Evolutionary conservation across 2,888 invertebrate species (phyloP), one percentile per base, ranked within the genome.

Genomic region (Vesta saturnalis): DNA sequence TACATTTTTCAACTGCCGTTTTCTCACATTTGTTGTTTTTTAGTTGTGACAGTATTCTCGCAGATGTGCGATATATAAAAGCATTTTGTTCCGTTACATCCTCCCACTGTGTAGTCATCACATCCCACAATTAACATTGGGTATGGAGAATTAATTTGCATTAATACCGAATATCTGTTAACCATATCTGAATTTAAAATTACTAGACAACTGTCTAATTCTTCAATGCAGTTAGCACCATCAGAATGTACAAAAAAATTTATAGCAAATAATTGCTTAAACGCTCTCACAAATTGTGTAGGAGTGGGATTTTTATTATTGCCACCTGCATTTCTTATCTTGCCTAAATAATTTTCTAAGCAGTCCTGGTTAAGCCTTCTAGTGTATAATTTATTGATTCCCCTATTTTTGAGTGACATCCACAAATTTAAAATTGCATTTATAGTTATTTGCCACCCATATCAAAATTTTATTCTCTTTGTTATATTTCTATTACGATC

Each of bases 341-440:
- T 58, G 0, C 75, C 75, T 64, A 77, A 76, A 64, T 71, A 73
- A 47, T 74, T 73, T 69, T 73, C 72, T 4, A 72, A 30, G 47
- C 46, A 60, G 19, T 72, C 74, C 58, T 69, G 76, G 67, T 74
- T 75, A 30, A 67, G 18, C 49, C 68, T 65, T 68, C 71, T 63
- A 35, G 69, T 73, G 19, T 16, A 54, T 12, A 54, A 22, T 1
- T 54, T 12, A 6, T 3, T n/a, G 10, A 19, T 10, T 12, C n/a
- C 22, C 1, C 1, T 12, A 21, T 3, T 14, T 22, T 54, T 54
- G 3, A 54, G 18, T 1, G 18, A 19, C 5, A 19, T 8, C 54
- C 39, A 66, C 16, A 55, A 46, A n/a, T 43, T 16, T 12, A 61
- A 22, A 39, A 54, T n/a, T 8, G 60, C 46, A 16, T 60, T 66